A percentile compares a stretch with the other conserved stretches of the same genome.
phyloP scores from a whole-genome alignment of 2,797 vertebrate species.

The Galaxias olidus region DNA sequence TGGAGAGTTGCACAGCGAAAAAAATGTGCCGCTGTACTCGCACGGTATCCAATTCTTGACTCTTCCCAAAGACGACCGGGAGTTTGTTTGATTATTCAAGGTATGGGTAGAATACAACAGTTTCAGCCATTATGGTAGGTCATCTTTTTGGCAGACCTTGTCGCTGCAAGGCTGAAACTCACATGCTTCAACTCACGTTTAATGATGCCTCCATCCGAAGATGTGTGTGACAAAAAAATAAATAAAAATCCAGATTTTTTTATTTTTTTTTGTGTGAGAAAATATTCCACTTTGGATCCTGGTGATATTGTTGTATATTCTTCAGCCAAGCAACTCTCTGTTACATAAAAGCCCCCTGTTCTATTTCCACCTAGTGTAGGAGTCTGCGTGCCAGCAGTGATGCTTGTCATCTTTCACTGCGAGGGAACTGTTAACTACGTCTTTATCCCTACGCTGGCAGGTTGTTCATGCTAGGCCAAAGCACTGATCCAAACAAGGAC shows the following conservation, averaged over 20 bases:
- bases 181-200: no score
- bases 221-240: no score
- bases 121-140: no score
- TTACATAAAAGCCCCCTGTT: conserved; percentile 28
- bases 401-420: conserved; percentile 33
- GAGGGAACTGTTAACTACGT: conserved; percentile 43
- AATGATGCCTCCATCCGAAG: no score
- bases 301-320: no score
- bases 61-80: neutral
- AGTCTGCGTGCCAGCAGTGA: conserved; percentile 27
- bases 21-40: neutral
- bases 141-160: no score
- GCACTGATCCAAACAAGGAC: conserved; percentile 54
- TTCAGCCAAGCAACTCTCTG: neutral
- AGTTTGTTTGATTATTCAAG: no score
- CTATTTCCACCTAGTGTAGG: conserved; percentile 40
- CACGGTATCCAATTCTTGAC: conserved; percentile 5
- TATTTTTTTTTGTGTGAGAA: no score
- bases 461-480: conserved; percentile 34
- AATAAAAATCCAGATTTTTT: no score
- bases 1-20: conserved; percentile 33
- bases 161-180: no score
- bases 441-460: conserved; percentile 45
- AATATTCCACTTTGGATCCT: no score
- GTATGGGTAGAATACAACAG: no score